Base-by-base conservation (phyloP, 2,113 vertebrate species). In the Nothobranchius furzeri region DNA sequence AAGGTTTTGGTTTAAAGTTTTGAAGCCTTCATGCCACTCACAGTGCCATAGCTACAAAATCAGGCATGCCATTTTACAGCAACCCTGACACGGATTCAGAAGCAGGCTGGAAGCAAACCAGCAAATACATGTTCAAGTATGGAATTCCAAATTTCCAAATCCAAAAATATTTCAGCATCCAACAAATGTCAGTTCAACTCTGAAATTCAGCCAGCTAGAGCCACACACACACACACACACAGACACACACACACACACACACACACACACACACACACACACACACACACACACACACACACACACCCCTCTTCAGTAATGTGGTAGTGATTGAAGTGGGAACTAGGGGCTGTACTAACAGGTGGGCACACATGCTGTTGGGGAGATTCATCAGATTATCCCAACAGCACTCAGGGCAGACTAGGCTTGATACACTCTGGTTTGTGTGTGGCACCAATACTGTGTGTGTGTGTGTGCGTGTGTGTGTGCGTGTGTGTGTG, bases 361-460 rank as follows among this genome's bases (percentile, higher is more conserved):
- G 91, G 87, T 92, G 90, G 81, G 82, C 85, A 76, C 79, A 85
- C 85, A 90, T 85, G 87, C 82, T 82, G 82, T 77, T 47, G 43
- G 52, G 68, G 68, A 80, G 77, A 78, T 83, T 85, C 84, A 84
- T 80, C 80, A 87, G 88, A 91, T 91, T 89, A 91, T 83, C 83
- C 68, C 51, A 56, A 78, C 64, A 76, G 70, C 78, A 78, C 82
- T 88, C 76, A 67, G 73, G 84, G 77, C 81, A 84, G 78, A 54
- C 70, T 70, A 51, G 67, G 66, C 72, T 60, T 71, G 53, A 79
- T 77, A 54, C 75, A 35, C 14, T 13, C 55, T 71, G 48, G 12
- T 25, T 59, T 57, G 58, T 64, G 20, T 68, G 36, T 73, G 55
- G 20, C 20, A 20, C 20, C 20, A 20, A 20, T 20, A 20, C 20